These are phyloP conservation scores for Mus pahari DNA, from an alignment of 2,113 vertebrate genomes.

Conservation along the genomic window DNA sequence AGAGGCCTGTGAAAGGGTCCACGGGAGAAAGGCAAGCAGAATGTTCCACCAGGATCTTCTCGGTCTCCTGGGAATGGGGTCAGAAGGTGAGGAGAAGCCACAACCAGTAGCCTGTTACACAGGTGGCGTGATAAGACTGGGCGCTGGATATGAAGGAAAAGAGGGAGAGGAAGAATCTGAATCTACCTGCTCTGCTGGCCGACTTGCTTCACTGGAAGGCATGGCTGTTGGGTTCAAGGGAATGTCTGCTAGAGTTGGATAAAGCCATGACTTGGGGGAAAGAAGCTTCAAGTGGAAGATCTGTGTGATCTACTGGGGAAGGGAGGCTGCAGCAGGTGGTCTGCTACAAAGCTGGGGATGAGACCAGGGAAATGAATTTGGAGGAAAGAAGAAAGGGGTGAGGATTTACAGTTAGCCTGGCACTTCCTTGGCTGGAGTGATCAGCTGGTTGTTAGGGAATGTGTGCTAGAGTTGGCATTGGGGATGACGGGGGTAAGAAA, in stretches of 20 bases:
- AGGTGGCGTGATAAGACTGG: neutral
- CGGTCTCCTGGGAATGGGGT: neutral
- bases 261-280: neutral
- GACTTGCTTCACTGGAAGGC: neutral
- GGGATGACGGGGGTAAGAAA: neutral
- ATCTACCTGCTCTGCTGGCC: too few species aligned
- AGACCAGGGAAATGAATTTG: neutral
- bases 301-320: neutral
- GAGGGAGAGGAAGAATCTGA: neutral
- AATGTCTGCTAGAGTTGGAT: neutral
- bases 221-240: neutral
- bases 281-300: neutral
- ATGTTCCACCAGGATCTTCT: neutral
- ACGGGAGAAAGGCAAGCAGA: neutral
- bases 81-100: neutral
- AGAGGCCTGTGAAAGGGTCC: neutral
- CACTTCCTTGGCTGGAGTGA: neutral
- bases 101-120: neutral
- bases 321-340: neutral
- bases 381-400: neutral
- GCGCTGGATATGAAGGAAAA: neutral
- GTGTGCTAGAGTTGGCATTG: neutral
- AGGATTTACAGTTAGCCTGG: neutral
- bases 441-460: neutral
- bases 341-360: neutral